Conservation (phyloP, 2,797 vertebrate genomes). For the Anguilla marmorata region DNA sequence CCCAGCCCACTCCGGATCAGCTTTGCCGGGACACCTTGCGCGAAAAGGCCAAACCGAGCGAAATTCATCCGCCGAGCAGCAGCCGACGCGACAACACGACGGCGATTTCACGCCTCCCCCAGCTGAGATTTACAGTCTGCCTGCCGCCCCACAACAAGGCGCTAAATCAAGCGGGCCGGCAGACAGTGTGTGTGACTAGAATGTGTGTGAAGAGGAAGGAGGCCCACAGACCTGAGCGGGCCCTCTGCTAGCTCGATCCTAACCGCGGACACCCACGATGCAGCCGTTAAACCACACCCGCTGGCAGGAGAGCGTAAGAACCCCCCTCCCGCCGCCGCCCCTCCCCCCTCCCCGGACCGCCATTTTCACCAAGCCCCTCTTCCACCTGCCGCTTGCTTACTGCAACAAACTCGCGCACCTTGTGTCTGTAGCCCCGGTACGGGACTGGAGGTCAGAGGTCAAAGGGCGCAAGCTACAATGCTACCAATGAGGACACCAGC, state of each 20-base stretch:
- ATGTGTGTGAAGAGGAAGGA: conserved; percentile 72
- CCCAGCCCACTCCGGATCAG: background rate
- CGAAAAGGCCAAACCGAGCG: background rate
- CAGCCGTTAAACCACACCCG: no score
- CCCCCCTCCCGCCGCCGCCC: no score
- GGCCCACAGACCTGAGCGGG: conserved; percentile 81
- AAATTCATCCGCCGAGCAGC: background rate
- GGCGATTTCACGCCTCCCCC: background rate
- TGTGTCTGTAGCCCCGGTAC: no score
- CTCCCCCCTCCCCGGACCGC: no score
- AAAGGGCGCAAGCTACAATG: no score
- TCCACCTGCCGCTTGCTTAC: no score
- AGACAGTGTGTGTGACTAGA: conserved; percentile 83
- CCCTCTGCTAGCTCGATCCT: conserved; percentile 58
- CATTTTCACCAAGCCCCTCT: no score
- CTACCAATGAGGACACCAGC: no score
- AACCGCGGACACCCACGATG: no score
- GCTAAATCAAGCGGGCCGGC: conserved; percentile 93
- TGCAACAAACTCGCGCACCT: no score
- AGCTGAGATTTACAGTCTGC: background rate
- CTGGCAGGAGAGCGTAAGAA: no score
- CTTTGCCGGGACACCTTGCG: background rate
- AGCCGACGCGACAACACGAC: background rate
- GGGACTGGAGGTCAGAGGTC: no score
- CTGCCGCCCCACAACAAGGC: background rate